phyloP scores from a whole-genome alignment of 1,140 invertebrate genomes.

The Caerostris extrusa region DNA sequence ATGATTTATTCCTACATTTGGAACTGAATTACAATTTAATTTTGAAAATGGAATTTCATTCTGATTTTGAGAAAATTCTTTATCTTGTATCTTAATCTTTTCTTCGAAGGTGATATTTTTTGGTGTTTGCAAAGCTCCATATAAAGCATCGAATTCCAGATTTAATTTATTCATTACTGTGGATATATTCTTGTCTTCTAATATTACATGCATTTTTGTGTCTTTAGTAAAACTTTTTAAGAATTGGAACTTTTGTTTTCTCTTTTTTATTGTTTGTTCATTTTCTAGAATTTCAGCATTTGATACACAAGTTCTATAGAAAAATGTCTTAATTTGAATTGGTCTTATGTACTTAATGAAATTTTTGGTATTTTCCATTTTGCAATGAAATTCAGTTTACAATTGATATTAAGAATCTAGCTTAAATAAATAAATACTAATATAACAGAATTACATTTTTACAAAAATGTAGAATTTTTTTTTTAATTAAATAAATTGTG shows the following conservation, averaged over 20 bases:
- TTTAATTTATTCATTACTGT: conserved; percentile 71
- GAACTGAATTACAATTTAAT: neutral
- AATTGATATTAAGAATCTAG: too few species aligned
- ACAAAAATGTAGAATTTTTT: too few species aligned
- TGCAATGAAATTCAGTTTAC: too few species aligned
- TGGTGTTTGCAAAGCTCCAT: conserved; percentile 45
- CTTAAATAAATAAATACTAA: too few species aligned
- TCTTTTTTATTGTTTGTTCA: neutral
- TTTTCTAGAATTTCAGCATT: neutral
- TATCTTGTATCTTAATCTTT: neutral
- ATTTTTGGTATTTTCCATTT: too few species aligned
- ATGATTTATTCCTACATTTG: neutral
- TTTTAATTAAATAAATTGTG: too few species aligned
- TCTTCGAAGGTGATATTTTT: neutral
- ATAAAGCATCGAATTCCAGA: conserved; percentile 69
- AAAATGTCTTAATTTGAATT: too few species aligned
- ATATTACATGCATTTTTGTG: neutral
- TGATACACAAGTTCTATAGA: neutral
- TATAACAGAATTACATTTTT: too few species aligned
- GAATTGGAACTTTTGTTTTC: neutral
- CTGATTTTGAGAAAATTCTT: conserved; percentile 8
- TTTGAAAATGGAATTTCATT: conserved; percentile 33
- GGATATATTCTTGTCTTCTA: conserved; percentile 1
- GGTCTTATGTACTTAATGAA: too few species aligned
- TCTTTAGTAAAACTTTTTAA: neutral